Conservation (phyloP, 2,888 invertebrate species). For the Chromoteleia sp. region DNA sequence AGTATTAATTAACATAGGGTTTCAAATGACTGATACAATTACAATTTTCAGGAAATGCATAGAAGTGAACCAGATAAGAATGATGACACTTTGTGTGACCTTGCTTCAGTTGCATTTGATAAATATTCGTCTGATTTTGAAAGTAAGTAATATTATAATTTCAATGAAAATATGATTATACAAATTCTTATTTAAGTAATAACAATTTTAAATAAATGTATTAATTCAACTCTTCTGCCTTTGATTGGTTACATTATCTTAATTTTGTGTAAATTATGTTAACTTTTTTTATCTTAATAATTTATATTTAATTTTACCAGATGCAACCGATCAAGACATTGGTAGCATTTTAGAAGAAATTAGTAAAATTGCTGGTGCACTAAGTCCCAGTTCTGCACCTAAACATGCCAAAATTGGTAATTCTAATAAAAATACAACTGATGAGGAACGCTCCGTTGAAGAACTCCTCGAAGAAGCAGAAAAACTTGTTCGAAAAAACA, state of each 20-base stretch:
- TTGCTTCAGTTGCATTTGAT: constrained; percentile 81
- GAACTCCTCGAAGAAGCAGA: constrained; percentile 82
- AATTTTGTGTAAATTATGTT: neutral
- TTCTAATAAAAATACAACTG: constrained; percentile 76
- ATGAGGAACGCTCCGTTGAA: constrained; percentile 82
- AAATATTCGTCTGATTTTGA: constrained; percentile 83
- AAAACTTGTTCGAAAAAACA: constrained; percentile 80
- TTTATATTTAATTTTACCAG: constrained; percentile 69
- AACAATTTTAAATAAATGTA: too few species aligned
- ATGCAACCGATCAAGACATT: constrained; percentile 83
- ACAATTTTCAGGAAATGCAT: constrained; percentile 72
- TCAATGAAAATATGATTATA: constrained; percentile 1
- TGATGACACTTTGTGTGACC: constrained; percentile 80
- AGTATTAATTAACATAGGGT: too few species aligned
- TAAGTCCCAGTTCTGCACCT: constrained; percentile 78
- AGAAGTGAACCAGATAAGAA: constrained; percentile 75
- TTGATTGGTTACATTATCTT: too few species aligned
- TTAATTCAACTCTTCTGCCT: too few species aligned
- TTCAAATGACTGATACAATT: too few species aligned
- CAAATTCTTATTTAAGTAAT: neutral
- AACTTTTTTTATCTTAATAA: constrained; percentile 1
- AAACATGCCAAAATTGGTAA: constrained; percentile 76
- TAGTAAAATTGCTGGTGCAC: constrained; percentile 81
- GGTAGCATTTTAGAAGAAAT: constrained; percentile 83
- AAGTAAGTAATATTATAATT: constrained; percentile 75